A percentile compares a stretch with the other conserved stretches of the same genome.
phyloP scores from a whole-genome alignment of 2,797 vertebrate species.

The Varecia variegata region DNA sequence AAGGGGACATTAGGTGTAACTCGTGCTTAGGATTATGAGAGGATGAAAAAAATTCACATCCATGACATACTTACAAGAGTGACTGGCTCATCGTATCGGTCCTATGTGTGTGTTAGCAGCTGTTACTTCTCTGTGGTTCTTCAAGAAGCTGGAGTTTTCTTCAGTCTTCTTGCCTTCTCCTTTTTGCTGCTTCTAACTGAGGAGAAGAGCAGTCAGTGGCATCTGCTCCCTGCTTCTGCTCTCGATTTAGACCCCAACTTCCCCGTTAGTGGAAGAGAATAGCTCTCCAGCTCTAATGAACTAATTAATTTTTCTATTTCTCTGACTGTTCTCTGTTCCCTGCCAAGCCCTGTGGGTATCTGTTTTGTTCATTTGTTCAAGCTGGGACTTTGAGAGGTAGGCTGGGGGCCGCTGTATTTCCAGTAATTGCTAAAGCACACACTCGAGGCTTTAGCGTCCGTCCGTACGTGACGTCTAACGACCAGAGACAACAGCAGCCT shows the following conservation, averaged over 20 bases:
- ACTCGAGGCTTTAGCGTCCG: neutral
- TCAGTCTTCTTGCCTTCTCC: neutral
- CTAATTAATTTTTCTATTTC: neutral
- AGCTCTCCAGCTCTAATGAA: neutral
- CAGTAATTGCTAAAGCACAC: neutral
- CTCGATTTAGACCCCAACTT: neutral
- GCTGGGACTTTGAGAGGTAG: rapidly evolving
- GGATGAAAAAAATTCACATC: rapidly evolving
- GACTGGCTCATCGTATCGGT: rapidly evolving
- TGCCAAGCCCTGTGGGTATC: neutral
- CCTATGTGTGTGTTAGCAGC: rapidly evolving
- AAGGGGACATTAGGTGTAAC: neutral
- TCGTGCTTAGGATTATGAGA: neutral
- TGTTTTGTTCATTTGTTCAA: neutral
- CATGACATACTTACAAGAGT: rapidly evolving
- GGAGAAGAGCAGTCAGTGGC: neutral
- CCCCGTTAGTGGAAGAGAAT: neutral
- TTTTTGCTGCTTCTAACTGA: neutral
- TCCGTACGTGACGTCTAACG: neutral
- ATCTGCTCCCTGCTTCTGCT: neutral
- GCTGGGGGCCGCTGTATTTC: neutral
- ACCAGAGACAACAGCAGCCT: neutral
- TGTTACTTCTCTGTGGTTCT: neutral
- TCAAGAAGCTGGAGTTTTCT: neutral
- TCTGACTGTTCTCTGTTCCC: neutral